Evolutionary conservation across 35 echinoderm and acorn worm species (phyloP).

Genomic region (Apostichopus californicus): DNA sequence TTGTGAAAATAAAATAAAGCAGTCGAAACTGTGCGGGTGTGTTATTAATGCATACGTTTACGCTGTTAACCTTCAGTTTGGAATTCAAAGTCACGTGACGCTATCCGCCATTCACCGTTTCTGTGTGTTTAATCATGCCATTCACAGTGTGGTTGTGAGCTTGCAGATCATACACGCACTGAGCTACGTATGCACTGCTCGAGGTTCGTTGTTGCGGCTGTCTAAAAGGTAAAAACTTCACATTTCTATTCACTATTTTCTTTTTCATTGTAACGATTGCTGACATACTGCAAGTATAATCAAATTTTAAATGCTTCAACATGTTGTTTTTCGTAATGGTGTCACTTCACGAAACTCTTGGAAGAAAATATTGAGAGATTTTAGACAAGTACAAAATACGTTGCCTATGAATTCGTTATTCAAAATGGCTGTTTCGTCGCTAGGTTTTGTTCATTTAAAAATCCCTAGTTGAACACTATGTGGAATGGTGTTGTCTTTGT

Average conservation of each 20-base stretch:
- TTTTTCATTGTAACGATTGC: not conserved
- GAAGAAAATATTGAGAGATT: conserved; percentile 32
- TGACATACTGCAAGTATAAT: no score
- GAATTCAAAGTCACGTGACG: conserved; percentile 40
- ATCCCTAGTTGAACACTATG: not conserved
- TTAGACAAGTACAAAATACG: conserved; percentile 15
- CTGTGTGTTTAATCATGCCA: conserved; percentile 45
- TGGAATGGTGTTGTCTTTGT: not conserved
- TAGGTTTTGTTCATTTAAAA: conserved; percentile 30
- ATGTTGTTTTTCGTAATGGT: conserved; percentile 38
- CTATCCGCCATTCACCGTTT: conserved; percentile 44
- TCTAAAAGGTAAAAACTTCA: conserved; percentile 45
- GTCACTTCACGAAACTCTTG: not conserved
- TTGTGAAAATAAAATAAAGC: conserved; percentile 34
- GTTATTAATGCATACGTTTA: conserved; percentile 38
- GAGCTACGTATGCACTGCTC: conserved; percentile 7
- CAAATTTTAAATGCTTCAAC: conserved; percentile 6
- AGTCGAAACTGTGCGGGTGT: conserved; percentile 47
- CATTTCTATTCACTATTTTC: conserved; percentile 38
- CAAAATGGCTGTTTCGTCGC: conserved; percentile 47
- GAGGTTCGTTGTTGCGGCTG: conserved; percentile 25
- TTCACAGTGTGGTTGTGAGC: conserved; percentile 29
- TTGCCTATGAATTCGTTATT: conserved; percentile 34
- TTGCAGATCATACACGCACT: conserved; percentile 18
- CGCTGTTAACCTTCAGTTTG: conserved; percentile 49